Conservation (phyloP, 2,888 invertebrate species). For the Timema podura region DNA sequence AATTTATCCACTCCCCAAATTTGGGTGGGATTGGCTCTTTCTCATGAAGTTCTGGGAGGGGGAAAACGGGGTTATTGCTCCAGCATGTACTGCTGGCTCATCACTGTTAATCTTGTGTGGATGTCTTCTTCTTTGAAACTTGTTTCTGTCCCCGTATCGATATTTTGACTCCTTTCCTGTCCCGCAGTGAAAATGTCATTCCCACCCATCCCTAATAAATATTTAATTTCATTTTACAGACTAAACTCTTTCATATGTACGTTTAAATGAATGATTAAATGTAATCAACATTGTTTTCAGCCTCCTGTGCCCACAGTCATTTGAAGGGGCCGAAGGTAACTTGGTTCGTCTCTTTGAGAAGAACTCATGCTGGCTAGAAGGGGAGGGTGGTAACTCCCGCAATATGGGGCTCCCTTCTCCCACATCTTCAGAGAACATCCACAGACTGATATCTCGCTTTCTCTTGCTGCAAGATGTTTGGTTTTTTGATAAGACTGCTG, state of each 20-base stretch:
- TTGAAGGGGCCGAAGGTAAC: slow-evolving; percentile 89
- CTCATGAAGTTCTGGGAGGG: too few species aligned
- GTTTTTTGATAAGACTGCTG: slow-evolving; percentile 57
- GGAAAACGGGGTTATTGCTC: too few species aligned
- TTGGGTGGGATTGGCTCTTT: too few species aligned
- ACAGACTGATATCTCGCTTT: slow-evolving; percentile 52
- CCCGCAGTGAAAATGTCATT: slow-evolving; percentile 13
- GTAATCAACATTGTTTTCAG: slow-evolving; percentile 40
- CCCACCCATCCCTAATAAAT: background rate
- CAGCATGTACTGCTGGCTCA: too few species aligned
- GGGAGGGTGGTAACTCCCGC: slow-evolving; percentile 39
- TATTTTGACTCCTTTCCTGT: too few species aligned
- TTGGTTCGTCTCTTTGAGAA: slow-evolving; percentile 61
- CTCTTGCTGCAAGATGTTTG: slow-evolving; percentile 58
- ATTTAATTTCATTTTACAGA: too few species aligned
- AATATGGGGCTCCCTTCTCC: slow-evolving; percentile 42
- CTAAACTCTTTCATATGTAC: too few species aligned
- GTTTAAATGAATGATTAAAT: too few species aligned
- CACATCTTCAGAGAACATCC: slow-evolving; percentile 45
- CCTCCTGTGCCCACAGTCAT: slow-evolving; percentile 66
- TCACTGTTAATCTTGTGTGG: too few species aligned
- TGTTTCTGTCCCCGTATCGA: too few species aligned
- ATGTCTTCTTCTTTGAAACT: too few species aligned
- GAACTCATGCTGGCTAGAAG: slow-evolving; percentile 59
- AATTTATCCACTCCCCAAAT: too few species aligned